Evolutionary conservation across 2,113 vertebrate species (phyloP).

Genomic region (Antechinus stuartii): DNA sequence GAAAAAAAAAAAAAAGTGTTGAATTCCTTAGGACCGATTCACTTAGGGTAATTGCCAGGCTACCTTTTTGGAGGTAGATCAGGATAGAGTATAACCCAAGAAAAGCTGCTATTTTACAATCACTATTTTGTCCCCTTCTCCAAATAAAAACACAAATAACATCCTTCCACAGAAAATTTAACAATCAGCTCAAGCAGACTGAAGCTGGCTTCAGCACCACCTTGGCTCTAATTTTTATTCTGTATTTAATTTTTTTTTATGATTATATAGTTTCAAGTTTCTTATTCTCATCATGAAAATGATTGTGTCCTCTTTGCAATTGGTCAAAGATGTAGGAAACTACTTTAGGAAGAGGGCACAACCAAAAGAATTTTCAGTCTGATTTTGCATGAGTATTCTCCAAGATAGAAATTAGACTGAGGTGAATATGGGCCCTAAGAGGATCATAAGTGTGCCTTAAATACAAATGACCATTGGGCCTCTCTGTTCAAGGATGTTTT

Average conservation of each 20-base stretch:
- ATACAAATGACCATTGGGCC: neutral
- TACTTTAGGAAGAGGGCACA: neutral
- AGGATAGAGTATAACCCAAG: neutral
- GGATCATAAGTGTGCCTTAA: neutral
- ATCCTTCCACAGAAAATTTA: neutral
- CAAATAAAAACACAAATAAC: neutral
- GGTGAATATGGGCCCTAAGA: neutral
- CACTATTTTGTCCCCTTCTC: neutral
- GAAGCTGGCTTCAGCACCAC: neutral
- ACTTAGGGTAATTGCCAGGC: neutral
- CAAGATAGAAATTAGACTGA: neutral
- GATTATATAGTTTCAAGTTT: neutral
- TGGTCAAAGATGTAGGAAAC: neutral
- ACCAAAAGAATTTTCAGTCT: neutral
- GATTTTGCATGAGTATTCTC: neutral
- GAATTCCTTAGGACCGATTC: neutral
- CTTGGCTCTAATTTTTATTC: neutral
- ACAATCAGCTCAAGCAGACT: neutral
- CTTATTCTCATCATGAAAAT: neutral
- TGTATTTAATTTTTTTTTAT: neutral
- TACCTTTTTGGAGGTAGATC: neutral
- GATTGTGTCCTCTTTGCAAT: neutral
- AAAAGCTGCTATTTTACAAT: neutral
- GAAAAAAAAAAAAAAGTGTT: neutral
- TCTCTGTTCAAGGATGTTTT: neutral